Evolutionary conservation across 1,140 invertebrate species (phyloP).

Genomic region (Drosophila pandora): DNA sequence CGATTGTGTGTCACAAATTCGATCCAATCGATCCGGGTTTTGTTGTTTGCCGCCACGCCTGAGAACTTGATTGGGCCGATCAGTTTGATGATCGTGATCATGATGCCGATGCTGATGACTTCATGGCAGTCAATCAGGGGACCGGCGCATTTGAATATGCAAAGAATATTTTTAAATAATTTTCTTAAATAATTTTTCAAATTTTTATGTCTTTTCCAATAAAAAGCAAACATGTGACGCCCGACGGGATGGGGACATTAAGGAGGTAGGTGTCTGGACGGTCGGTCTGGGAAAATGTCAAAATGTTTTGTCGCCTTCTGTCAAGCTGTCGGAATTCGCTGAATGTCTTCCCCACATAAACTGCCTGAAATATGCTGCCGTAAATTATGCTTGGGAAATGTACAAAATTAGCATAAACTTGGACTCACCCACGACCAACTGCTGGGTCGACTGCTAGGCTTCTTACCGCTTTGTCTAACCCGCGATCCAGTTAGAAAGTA

Average conservation of each 20-base stretch:
- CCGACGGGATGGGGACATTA: neutral
- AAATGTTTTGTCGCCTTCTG: conserved; percentile 52
- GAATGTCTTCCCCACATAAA: conserved; percentile 69
- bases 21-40: conserved; percentile 51
- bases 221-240: conserved; percentile 32
- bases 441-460: conserved; percentile 33
- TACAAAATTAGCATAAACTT: conserved; percentile 74
- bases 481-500: conserved; percentile 70
- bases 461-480: conserved; percentile 27
- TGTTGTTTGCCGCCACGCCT: conserved; percentile 61
- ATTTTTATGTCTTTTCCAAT: conserved; percentile 59
- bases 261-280: conserved; percentile 6
- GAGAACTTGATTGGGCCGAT: conserved; percentile 52
- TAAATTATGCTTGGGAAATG: conserved; percentile 61
- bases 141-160: conserved; percentile 66
- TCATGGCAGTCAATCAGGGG: conserved; percentile 73
- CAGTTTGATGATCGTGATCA: conserved; percentile 70
- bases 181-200: conserved; percentile 31
- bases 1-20: conserved; percentile 44
- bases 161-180: conserved; percentile 76
- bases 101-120: conserved; percentile 68
- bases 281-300: conserved; percentile 49
- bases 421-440: conserved; percentile 71
- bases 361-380: conserved; percentile 61
- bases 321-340: conserved; percentile 37